Conservation (phyloP, 2,888 invertebrate species). For the Campoplex capitator region DNA sequence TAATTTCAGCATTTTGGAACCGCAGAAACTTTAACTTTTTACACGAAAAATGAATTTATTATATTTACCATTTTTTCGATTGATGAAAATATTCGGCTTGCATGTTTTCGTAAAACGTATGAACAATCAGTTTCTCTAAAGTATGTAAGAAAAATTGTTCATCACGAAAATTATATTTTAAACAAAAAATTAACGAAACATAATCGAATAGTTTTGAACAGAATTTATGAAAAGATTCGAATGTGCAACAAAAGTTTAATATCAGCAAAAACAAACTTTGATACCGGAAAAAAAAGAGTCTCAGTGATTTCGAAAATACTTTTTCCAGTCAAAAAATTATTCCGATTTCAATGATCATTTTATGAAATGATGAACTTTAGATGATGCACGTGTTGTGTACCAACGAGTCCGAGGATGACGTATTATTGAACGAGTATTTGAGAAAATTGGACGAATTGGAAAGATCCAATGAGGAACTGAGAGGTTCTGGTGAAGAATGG, state of each 20-base stretch:
- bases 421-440: conserved; percentile 64
- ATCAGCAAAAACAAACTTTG: not conserved
- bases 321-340: not conserved
- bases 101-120: not conserved
- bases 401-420: conserved; percentile 62
- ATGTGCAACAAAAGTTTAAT: not conserved
- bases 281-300: not conserved
- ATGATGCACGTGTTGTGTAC: conserved; percentile 69
- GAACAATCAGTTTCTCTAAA: not conserved
- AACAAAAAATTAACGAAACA: not conserved
- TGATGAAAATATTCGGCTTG: not conserved
- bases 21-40: not conserved
- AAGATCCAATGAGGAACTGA: conserved; percentile 57
- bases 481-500: conserved; percentile 61
- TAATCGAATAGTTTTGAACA: not conserved
- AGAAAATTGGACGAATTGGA: conserved; percentile 63
- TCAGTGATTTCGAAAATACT: not conserved
- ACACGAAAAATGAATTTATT: not conserved
- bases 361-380: conserved; percentile 11
- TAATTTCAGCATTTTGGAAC: conserved; percentile 1
- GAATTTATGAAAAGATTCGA: not conserved
- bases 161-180: no score
- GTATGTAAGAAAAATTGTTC: no score
- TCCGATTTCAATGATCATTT: not conserved
- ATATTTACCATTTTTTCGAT: not conserved